phyloP scores from a whole-genome alignment of 2,888 invertebrate genomes.

The Heliconius sara region DNA sequence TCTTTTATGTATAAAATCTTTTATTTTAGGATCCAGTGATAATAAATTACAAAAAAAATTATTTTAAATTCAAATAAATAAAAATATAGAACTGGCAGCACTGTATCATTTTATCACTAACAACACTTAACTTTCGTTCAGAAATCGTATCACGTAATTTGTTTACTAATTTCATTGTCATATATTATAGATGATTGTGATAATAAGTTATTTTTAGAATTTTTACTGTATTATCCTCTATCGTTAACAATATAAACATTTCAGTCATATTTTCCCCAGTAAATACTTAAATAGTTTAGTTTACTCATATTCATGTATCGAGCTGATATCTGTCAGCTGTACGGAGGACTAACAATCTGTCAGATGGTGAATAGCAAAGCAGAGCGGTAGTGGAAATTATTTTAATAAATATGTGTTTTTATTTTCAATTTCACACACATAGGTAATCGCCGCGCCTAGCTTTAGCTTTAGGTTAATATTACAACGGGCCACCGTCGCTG shows the following conservation, averaged over 20 bases:
- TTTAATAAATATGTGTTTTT: conserved; percentile 78
- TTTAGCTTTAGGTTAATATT: conserved; percentile 60
- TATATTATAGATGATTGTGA: conserved; percentile 14
- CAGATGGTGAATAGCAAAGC: conserved; percentile 69
- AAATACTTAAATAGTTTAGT: background rate
- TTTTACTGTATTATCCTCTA: background rate
- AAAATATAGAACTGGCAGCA: background rate
- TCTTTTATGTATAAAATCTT: background rate
- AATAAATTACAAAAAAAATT: background rate
- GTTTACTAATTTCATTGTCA: conserved; percentile 42
- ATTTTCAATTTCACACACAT: conserved; percentile 71
- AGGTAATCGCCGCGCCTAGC: conserved; percentile 69
- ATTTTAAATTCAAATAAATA: background rate
- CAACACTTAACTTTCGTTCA: conserved; percentile 33
- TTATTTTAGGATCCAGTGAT: background rate
- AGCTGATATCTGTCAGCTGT: conserved; percentile 55
- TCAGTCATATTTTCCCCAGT: background rate
- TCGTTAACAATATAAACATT: background rate
- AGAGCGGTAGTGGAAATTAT: conserved; percentile 76
- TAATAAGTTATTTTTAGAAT: conserved; percentile 39
- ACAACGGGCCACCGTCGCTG: conserved; percentile 55
- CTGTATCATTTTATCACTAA: background rate
- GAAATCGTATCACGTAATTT: conserved; percentile 43
- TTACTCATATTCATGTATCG: conserved; percentile 38
- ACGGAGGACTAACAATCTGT: conserved; percentile 53